phyloP scores from a whole-genome alignment of 2,797 vertebrate genomes.

The Periophthalmus magnuspinnatus region DNA sequence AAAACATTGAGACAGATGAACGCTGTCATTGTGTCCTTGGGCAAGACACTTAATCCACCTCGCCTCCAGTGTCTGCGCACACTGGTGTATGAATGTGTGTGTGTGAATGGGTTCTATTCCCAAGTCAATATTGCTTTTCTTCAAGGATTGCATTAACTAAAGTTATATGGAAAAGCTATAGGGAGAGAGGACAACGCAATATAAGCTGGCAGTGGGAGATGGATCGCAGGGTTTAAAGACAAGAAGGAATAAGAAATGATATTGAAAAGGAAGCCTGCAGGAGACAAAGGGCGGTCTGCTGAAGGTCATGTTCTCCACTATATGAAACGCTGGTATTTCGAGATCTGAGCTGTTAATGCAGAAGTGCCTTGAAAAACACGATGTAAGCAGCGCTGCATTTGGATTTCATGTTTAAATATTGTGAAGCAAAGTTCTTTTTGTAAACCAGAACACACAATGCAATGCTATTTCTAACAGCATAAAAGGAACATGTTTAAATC shows the following conservation, averaged over 20 bases:
- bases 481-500: too few species aligned
- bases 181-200: not conserved
- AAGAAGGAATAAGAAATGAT: not conserved
- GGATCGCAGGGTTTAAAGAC: not conserved
- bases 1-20: too few species aligned
- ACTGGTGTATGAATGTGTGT: too few species aligned
- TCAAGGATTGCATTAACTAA: not conserved
- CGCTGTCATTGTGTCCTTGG: too few species aligned
- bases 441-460: too few species aligned
- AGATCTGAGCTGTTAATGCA: not conserved
- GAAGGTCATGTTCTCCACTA: slow-evolving; percentile 1
- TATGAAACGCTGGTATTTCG: not conserved
- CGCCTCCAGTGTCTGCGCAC: too few species aligned
- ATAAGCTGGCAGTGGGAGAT: not conserved
- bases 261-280: not conserved
- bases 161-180: not conserved
- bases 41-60: too few species aligned
- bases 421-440: too few species aligned
- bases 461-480: too few species aligned
- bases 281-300: not conserved
- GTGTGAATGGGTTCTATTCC: too few species aligned
- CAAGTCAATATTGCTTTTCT: not conserved
- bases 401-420: not conserved
- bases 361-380: not conserved
- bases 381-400: not conserved